Evolutionary conservation across 2,888 invertebrate genomes (phyloP).

Genomic region (Dinocampus coccinellae): DNA sequence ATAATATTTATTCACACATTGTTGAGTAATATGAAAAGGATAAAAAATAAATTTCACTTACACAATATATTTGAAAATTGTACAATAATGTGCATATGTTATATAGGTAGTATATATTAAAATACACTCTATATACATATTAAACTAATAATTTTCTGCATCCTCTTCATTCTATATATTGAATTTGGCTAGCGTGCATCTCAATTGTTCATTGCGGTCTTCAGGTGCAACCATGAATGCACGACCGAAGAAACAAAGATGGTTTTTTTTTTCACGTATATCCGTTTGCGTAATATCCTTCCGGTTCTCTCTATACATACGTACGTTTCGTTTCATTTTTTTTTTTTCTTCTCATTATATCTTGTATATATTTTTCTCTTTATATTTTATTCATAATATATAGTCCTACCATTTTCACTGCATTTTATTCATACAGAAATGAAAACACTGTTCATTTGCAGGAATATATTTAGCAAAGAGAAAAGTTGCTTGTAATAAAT

Average conservation of each 20-base stretch:
- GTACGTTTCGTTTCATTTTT: conserved; percentile 7
- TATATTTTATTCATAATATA: too few species aligned
- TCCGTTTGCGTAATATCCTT: conserved; percentile 67
- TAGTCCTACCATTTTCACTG: too few species aligned
- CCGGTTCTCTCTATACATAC: conserved; percentile 50
- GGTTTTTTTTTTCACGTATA: conserved; percentile 56
- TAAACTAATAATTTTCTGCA: conserved; percentile 57
- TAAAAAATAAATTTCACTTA: background rate
- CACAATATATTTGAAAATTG: background rate
- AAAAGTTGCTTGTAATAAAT: background rate
- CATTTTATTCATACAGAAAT: background rate
- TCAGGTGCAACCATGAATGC: conserved; percentile 61
- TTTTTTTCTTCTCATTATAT: background rate
- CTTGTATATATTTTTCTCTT: background rate
- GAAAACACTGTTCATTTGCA: background rate
- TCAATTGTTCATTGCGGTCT: conserved; percentile 45
- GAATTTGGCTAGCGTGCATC: conserved; percentile 34
- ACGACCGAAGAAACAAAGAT: conserved; percentile 55
- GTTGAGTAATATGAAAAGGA: too few species aligned
- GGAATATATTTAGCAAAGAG: background rate
- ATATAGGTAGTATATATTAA: conserved; percentile 5
- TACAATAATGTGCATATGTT: background rate
- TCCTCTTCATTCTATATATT: conserved; percentile 57
- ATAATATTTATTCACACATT: background rate
- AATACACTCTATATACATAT: conserved; percentile 13